These are phyloP conservation scores for Temnothorax unifasciatus DNA, from an alignment of 2,888 invertebrate species.

Conservation along the genomic window DNA sequence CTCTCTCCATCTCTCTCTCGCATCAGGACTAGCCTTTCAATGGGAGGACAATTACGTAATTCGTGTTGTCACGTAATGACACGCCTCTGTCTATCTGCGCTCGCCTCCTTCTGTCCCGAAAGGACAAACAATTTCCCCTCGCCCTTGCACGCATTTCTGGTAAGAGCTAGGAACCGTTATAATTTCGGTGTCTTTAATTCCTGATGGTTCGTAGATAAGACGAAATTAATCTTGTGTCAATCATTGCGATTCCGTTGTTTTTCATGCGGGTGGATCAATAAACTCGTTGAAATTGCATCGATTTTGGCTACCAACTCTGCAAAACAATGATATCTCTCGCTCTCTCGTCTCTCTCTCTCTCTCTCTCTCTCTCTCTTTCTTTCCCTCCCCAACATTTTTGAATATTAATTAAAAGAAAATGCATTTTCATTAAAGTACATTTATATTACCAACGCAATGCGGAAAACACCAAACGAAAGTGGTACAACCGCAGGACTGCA, in stretches of 20 bases:
- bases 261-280: background rate
- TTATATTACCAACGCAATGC: background rate
- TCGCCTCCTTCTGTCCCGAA: constrained; percentile 12
- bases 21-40: constrained; percentile 19
- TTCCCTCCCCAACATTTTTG: background rate
- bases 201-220: constrained; percentile 2
- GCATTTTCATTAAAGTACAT: background rate
- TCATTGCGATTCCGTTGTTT: background rate
- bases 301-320: background rate
- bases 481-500: background rate
- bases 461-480: background rate
- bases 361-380: background rate
- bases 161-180: background rate
- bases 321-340: background rate
- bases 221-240: constrained; percentile 6
- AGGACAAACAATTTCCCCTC: constrained; percentile 4
- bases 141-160: background rate
- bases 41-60: constrained; percentile 49
- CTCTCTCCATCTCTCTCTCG: background rate
- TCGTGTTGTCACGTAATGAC: constrained; percentile 36
- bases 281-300: background rate
- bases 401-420: constrained; percentile 21
- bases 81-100: background rate
- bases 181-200: constrained; percentile 20
- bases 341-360: background rate